Base-by-base conservation (phyloP, 2,797 vertebrate genomes). In the Odontamblyopus rebecca region DNA sequence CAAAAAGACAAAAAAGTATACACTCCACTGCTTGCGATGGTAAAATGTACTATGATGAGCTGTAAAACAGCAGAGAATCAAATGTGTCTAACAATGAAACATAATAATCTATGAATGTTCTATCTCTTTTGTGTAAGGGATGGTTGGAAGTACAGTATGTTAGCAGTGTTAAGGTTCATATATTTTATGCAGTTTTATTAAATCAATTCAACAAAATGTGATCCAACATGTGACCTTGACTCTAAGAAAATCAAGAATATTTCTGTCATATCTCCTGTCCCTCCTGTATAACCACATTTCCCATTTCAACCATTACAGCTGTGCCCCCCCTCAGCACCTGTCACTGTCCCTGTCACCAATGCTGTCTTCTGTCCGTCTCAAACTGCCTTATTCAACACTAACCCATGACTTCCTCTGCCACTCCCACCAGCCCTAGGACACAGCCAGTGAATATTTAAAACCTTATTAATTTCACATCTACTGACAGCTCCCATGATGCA, bases 401-500 rank as follows among this genome's bases (percentile, higher is more conserved):
- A 79, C 73, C 67, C 76, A 76, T 68, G 74, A 50, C 71, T 75
- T 29, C 63, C 74, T 72, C 74, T 72, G 81, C 75, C 5, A 76
- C 77, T 74, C 72, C 82, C 80, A 74, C 82, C 78, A 32, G 69
- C 76, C 69, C 82, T 78, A 78, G 69, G 63, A 70, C 82, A 35
- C 78, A 85, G 84, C 71, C 82, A 82, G 72, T 89, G 85, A 90
- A 89, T 89, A 88, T 89, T 89, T 91, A 73, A 89, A 85, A 61
- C 62, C n/a, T 64, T 83, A 82, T 83, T 81, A 61, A 79, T 85
- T 84, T 85, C 82, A 71, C n/a, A 0, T 73, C 61, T 48, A 44
- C 68, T 86, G 85, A 91, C 89, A 88, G 81, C 76, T 89, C 85
- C 85, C 87, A 81, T 84, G 82, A 87, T 86, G 88, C 90, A 79